Conservation (phyloP, 2,797 vertebrate genomes). For the Anas bernieri region DNA sequence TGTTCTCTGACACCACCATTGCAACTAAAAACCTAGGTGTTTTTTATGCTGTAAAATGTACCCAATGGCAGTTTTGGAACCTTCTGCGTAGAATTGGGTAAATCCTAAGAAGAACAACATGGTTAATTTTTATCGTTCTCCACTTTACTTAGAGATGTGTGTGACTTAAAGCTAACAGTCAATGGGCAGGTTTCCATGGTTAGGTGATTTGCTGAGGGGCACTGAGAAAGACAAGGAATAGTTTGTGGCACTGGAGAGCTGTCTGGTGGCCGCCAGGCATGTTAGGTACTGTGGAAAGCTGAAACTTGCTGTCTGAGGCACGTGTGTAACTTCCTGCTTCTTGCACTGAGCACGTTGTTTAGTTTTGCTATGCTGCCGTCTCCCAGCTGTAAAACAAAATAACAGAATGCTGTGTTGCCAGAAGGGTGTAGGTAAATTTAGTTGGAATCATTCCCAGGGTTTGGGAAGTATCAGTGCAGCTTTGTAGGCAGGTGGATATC, state of each 20-base stretch:
- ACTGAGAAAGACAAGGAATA: background rate
- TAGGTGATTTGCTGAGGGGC: background rate
- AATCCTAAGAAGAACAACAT: accelerated
- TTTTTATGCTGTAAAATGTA: background rate
- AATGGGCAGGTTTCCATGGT: background rate
- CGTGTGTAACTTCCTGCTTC: background rate
- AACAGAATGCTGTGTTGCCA: background rate
- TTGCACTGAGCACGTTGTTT: background rate
- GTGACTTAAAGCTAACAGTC: accelerated
- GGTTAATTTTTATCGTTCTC: accelerated
- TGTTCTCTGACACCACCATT: too few species aligned
- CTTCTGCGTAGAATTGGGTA: background rate
- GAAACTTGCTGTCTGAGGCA: background rate
- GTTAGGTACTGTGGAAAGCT: background rate
- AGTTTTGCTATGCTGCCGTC: accelerated
- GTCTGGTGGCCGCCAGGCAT: accelerated
- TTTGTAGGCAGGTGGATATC: background rate
- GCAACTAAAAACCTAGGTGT: accelerated
- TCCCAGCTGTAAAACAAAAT: background rate
- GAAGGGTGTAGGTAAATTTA: background rate
- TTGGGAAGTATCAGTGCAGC: background rate
- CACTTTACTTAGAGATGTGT: background rate
- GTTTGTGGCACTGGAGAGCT: background rate
- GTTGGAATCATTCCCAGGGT: background rate
- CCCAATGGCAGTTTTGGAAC: accelerated